A percentile compares a stretch with the other conserved stretches of the same genome.
Conservation (phyloP, 2,797 vertebrate genomes). For the Falco peregrinus region DNA sequence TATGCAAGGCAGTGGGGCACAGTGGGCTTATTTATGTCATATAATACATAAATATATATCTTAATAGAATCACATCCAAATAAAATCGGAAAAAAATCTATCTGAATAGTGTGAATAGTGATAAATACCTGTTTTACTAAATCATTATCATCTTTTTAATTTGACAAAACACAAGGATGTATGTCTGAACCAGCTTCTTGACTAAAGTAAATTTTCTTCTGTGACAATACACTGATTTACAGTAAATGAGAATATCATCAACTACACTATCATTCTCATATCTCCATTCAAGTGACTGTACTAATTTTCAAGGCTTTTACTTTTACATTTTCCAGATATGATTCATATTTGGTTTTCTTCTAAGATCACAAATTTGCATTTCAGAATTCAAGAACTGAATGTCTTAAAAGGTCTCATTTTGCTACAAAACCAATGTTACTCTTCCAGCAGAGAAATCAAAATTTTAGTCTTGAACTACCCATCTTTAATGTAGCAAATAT, state of each 20-base stretch:
- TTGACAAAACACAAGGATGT: not conserved
- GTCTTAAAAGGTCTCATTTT: not conserved
- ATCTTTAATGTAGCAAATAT: not conserved
- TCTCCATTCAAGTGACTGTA: not conserved
- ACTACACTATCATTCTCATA: not conserved
- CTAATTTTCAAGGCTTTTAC: not conserved
- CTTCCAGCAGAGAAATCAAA: not conserved
- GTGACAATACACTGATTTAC: not conserved
- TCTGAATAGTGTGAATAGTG: not conserved
- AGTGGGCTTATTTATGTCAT: not conserved
- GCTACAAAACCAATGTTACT: not conserved
- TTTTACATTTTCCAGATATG: not conserved
- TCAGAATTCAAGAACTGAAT: not conserved
- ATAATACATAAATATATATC: not conserved
- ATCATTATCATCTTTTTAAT: not conserved
- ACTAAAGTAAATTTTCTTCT: not conserved
- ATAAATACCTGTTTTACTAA: not conserved
- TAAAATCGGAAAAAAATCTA: not conserved
- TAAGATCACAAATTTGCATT: not conserved
- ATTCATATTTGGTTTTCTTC: not conserved
- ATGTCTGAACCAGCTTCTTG: not conserved
- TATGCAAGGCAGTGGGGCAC: not conserved
- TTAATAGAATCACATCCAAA: not conserved
- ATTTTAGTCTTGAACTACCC: not conserved
- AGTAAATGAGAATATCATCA: not conserved